Evolutionary conservation across 1,140 invertebrate genomes (phyloP), one percentile per base, ranked within the genome.

Genomic region (Temnothorax nylanderi): DNA sequence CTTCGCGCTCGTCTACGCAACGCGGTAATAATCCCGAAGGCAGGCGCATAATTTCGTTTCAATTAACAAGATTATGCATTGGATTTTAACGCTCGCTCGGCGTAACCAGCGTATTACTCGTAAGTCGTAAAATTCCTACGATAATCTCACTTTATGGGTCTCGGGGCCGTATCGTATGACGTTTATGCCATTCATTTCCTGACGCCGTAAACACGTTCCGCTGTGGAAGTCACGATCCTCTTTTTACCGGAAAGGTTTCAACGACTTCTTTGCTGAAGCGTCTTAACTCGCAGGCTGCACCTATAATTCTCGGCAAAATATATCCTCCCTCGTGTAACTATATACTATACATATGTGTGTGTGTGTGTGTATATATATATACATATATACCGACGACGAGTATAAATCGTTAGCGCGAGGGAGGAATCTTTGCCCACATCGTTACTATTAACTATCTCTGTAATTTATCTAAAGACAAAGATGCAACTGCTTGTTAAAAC

Each of bases 111-210:
- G 32, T 60, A 49, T 34, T 51, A 62, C 58, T n/a, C 84, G 21
- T 26, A 44, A 80, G 51, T 69, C 85, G 51, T 86, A 81, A 80
- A 86, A 80, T 80, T 69, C n/a, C 64, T 18, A 3, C 41, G 85
- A 67, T 80, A 80, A 80, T 80, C 76, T 60, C 47, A n/a, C 67
- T 86, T 80, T 81, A 86, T 69, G 51, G n/a, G 26, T 44, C 51
- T 11, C 69, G 58, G 58, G 64, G 26, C 41, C 76, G 76, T 81
- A 32, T 80, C 75, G 85, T 37, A 76, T 65, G 62, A 80, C 74
- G 75, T 86, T 86, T 86, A 86, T 86, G 60, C 64, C 85, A 78
- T 86, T 86, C 85, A 86, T 86, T 86, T 86, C 64, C 85, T 18
- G 62, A 21, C 62, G 41, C 37, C 64, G 77, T 86, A 86, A 86